These are phyloP conservation scores for Vesta saturnalis DNA, from an alignment of 2,888 invertebrate species.

Conservation along the genomic window DNA sequence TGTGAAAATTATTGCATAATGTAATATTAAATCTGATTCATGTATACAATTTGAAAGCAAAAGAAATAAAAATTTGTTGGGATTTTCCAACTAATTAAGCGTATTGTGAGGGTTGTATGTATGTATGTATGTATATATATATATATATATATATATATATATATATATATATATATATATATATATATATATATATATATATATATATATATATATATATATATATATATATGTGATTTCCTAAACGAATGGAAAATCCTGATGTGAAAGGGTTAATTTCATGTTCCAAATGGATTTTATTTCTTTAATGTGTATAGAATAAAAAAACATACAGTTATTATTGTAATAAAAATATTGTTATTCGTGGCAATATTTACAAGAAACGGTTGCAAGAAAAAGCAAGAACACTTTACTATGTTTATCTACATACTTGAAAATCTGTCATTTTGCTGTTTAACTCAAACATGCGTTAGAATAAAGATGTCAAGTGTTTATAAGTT, in stretches of 20 bases:
- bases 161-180: too few relatives aligned
- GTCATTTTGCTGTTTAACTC: conserved; percentile 20
- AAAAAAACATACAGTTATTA: not conserved
- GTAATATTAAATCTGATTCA: not conserved
- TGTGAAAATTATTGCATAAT: too few relatives aligned
- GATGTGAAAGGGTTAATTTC: conserved; percentile 13
- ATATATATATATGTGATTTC: too few relatives aligned
- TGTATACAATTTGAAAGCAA: not conserved
- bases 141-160: too few relatives aligned
- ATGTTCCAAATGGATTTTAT: not conserved
- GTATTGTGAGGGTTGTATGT: not conserved
- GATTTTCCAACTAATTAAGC: conserved; percentile 21
- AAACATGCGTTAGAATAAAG: conserved; percentile 20
- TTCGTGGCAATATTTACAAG: conserved; percentile 11
- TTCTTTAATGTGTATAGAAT: not conserved
- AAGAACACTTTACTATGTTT: conserved; percentile 22
- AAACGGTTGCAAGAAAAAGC: conserved; percentile 13
- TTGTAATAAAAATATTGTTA: not conserved
- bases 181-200: too few relatives aligned
- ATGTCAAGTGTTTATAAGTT: conserved; percentile 19
- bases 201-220: too few relatives aligned
- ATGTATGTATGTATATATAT: too few relatives aligned
- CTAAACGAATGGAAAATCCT: conserved; percentile 13
- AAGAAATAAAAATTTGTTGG: conserved; percentile 2
- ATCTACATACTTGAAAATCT: conserved; percentile 17